These are phyloP conservation scores for Syncerus caffer DNA, from an alignment of 2,797 vertebrate genomes.

Conservation along the genomic window DNA sequence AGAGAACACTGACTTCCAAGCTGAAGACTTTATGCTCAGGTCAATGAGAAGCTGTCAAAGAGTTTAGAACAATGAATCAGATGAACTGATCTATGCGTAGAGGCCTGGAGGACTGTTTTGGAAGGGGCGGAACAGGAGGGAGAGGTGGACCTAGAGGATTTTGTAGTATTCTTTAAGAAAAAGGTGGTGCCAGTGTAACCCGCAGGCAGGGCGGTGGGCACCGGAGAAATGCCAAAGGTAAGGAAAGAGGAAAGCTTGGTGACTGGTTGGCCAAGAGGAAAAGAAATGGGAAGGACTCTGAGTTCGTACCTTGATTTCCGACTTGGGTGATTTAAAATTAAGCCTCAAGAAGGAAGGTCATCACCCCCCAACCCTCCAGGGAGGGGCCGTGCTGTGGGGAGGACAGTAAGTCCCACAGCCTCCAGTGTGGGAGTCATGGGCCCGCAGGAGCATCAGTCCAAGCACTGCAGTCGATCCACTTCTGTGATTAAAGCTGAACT, in stretches of 20 bases:
- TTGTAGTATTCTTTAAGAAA: not conserved
- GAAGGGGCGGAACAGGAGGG: not conserved
- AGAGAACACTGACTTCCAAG: not conserved
- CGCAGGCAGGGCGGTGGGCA: not conserved
- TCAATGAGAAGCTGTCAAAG: not conserved
- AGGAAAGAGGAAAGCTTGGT: not conserved
- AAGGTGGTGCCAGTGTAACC: not conserved
- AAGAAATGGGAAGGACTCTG: not conserved
- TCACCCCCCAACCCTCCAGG: not conserved
- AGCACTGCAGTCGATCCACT: not conserved
- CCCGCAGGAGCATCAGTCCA: not conserved
- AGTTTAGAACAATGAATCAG: not conserved
- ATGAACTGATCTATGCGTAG: not conserved
- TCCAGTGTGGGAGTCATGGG: not conserved
- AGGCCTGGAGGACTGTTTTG: not conserved
- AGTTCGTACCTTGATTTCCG: not conserved
- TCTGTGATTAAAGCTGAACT: slow-evolving; percentile 45
- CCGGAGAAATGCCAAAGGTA: not conserved
- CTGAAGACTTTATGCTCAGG: not conserved
- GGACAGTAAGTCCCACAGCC: not conserved
- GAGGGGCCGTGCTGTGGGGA: rapidly evolving
- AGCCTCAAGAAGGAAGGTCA: not conserved
- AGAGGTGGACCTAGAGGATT: not conserved
- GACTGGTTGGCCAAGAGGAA: not conserved
- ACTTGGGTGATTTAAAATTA: not conserved